Evolutionary conservation across 2,113 vertebrate genomes (phyloP).

Genomic region (Salvelinus fontinalis): DNA sequence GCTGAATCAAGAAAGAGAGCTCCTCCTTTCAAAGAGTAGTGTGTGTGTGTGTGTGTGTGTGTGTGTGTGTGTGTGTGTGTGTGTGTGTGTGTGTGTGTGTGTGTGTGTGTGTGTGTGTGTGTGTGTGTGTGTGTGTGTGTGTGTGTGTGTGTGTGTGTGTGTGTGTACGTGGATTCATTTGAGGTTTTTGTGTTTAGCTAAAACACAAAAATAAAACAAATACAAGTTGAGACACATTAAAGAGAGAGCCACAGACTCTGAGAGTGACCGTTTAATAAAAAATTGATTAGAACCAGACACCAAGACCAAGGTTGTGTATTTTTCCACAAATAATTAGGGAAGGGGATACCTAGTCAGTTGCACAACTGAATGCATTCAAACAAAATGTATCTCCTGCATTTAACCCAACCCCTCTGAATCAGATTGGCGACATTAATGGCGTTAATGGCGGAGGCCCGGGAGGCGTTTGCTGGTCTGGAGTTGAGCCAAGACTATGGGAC

Average conservation of each 20-base stretch:
- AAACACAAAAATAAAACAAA: neutral
- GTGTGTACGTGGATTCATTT: neutral
- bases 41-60: neutral
- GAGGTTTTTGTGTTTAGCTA: neutral
- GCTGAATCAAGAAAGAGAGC: neutral
- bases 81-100: neutral
- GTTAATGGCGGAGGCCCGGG: neutral
- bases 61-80: neutral
- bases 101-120: neutral
- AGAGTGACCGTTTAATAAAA: slow-evolving; percentile 9
- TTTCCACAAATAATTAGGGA: too few species aligned
- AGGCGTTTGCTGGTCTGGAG: neutral
- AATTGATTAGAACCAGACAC: neutral
- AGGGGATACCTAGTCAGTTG: too few species aligned
- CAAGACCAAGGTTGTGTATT: too few species aligned
- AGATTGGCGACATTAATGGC: neutral
- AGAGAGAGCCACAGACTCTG: neutral
- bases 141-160: neutral
- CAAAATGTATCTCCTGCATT: too few species aligned
- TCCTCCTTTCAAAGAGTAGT: neutral
- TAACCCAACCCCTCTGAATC: too few species aligned
- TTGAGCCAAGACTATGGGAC: slow-evolving; percentile 15
- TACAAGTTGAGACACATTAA: neutral
- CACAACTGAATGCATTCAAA: too few species aligned
- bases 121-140: neutral